Evolutionary conservation across 2,797 vertebrate species (phyloP).

Genomic region (Lepidocolaptes lacrymiger): DNA sequence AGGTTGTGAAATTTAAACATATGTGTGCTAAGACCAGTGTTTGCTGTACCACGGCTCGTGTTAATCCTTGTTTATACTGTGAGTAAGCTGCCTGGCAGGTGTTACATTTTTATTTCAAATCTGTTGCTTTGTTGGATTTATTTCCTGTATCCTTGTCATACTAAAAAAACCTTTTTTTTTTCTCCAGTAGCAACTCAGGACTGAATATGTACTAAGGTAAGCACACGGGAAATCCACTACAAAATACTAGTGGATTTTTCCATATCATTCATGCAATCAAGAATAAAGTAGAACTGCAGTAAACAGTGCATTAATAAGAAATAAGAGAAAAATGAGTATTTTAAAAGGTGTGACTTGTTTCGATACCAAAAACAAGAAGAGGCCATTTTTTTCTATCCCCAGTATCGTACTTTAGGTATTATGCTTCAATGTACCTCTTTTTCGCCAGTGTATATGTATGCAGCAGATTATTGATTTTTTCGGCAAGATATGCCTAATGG

Average conservation of each 20-base stretch:
- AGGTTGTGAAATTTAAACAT: background rate
- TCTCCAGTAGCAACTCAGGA: background rate
- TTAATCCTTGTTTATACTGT: conserved; percentile 51
- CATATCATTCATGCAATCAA: background rate
- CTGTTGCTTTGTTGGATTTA: conserved; percentile 17
- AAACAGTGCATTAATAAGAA: background rate
- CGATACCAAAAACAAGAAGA: background rate
- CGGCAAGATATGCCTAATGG: background rate
- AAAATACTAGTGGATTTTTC: background rate
- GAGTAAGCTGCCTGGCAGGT: background rate
- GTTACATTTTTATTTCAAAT: conserved; percentile 40
- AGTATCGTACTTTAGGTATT: background rate
- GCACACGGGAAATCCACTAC: background rate
- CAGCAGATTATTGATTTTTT: background rate
- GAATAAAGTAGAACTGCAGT: background rate
- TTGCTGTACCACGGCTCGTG: background rate
- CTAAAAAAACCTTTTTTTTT: background rate
- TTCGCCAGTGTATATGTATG: background rate
- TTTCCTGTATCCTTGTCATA: background rate
- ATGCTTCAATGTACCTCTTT: background rate
- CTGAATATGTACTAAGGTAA: background rate
- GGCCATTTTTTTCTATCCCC: fast-evolving
- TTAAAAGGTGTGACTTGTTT: background rate
- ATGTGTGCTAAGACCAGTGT: background rate
- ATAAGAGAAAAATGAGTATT: background rate